A percentile compares a stretch with the other conserved stretches of the same genome.
Conservation (phyloP, 2,113 vertebrate species). For the Macrotus californicus region DNA sequence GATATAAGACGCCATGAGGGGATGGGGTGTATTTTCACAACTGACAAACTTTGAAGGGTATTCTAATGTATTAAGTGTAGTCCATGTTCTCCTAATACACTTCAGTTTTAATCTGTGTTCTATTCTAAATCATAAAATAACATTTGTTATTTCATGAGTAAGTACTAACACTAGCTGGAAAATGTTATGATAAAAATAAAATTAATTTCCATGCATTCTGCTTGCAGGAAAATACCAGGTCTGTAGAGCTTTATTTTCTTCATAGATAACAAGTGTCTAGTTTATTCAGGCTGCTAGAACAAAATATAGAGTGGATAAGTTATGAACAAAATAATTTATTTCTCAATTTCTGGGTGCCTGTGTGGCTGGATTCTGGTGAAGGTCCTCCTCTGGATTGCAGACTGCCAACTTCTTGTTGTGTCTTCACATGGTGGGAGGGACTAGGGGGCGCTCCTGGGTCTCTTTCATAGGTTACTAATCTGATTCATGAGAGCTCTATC, state of each 20-base stretch:
- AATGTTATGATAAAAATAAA: slow-evolving; percentile 1
- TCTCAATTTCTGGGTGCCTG: background rate
- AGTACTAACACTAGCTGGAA: background rate
- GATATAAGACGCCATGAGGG: background rate
- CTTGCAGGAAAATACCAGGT: background rate
- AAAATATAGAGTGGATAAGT: background rate
- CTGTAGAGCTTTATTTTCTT: background rate
- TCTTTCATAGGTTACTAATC: background rate
- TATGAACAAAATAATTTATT: background rate
- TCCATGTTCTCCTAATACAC: background rate
- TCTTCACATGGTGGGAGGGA: background rate
- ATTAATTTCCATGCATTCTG: background rate
- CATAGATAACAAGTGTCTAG: background rate
- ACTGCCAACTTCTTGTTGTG: background rate
- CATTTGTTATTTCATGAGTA: background rate
- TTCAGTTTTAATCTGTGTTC: background rate
- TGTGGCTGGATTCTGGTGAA: background rate
- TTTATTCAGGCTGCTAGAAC: background rate
- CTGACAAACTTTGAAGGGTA: background rate
- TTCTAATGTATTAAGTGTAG: background rate
- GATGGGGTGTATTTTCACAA: background rate
- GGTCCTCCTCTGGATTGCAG: background rate
- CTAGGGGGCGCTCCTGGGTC: background rate
- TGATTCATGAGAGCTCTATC: background rate
- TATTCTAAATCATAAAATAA: background rate